Conservation (phyloP, 2,888 invertebrate genomes). For the Lomographa bimaculata region DNA sequence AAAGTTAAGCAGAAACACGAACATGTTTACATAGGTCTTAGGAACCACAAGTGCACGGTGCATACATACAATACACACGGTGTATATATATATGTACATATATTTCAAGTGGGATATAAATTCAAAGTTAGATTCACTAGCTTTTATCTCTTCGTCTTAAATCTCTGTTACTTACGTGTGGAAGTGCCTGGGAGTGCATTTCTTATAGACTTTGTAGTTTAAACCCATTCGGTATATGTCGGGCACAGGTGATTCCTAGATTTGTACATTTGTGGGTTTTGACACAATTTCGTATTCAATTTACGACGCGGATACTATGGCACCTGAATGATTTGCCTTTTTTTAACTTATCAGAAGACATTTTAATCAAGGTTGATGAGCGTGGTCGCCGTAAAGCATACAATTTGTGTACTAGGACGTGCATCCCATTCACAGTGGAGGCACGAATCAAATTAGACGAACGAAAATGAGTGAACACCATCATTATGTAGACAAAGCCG, state of each 20-base stretch:
- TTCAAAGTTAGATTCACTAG: constrained; percentile 11
- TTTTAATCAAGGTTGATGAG: no score
- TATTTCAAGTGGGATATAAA: constrained; percentile 14
- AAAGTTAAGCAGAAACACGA: constrained; percentile 7
- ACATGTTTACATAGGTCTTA: constrained; percentile 6
- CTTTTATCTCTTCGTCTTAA: constrained; percentile 19
- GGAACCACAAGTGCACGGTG: constrained; percentile 8
- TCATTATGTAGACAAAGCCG: not conserved
- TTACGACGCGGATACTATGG: no score
- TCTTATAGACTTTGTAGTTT: constrained; percentile 7
- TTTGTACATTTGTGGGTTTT: no score
- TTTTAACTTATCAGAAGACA: no score
- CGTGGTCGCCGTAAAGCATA: no score
- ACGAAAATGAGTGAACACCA: constrained; percentile 12
- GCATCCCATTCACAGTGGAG: constrained; percentile 8
- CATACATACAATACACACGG: no score
- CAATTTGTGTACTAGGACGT: constrained; percentile 1
- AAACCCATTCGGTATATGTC: no score
- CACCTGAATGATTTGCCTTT: no score
- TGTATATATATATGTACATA: no score
- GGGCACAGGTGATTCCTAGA: no score
- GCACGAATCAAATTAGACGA: constrained; percentile 16
- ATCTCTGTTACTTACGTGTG: constrained; percentile 6
- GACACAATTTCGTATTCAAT: no score
- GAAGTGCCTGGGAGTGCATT: constrained; percentile 12